Percentiles rank a stretch among this genome's conserved stretches.
These are phyloP conservation scores for Caradrina clavipalpis DNA, from an alignment of 2,888 invertebrate genomes.

Conservation along the genomic window DNA sequence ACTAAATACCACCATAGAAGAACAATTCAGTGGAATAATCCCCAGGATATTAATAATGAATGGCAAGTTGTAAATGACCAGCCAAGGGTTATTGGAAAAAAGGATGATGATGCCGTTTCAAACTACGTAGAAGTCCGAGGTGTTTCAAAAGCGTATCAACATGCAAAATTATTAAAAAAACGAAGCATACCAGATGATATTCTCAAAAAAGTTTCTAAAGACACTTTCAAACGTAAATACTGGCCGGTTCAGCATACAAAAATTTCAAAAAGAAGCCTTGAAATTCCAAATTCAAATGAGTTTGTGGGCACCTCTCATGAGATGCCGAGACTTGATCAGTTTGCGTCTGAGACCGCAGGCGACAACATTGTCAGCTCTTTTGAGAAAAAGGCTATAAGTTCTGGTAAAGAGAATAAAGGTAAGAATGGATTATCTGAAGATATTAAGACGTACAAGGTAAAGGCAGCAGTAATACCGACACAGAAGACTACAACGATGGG, in stretches of 20 bases:
- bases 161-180: conserved; percentile 57
- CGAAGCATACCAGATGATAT: conserved; percentile 51
- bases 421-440: conserved; percentile 74
- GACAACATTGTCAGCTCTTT: conserved; percentile 71
- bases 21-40: conserved; percentile 80
- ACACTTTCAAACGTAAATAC: conserved; percentile 48
- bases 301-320: conserved; percentile 68
- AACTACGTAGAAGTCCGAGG: conserved; percentile 53
- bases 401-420: conserved; percentile 72
- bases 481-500: conserved; percentile 74
- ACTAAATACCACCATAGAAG: conserved; percentile 88
- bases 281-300: conserved; percentile 76
- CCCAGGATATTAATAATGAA: conserved; percentile 75
- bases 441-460: conserved; percentile 76
- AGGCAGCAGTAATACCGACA: conserved; percentile 71
- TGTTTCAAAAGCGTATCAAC: conserved; percentile 49
- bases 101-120: conserved; percentile 68
- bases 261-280: conserved; percentile 77
- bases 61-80: conserved; percentile 75
- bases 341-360: conserved; percentile 68
- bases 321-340: conserved; percentile 61
- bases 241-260: conserved; percentile 54
- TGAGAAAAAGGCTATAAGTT: conserved; percentile 71
- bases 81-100: conserved; percentile 76
- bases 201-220: conserved; percentile 34